Conservation (phyloP, 1,140 invertebrate genomes). For the Piezodorus guildinii region DNA sequence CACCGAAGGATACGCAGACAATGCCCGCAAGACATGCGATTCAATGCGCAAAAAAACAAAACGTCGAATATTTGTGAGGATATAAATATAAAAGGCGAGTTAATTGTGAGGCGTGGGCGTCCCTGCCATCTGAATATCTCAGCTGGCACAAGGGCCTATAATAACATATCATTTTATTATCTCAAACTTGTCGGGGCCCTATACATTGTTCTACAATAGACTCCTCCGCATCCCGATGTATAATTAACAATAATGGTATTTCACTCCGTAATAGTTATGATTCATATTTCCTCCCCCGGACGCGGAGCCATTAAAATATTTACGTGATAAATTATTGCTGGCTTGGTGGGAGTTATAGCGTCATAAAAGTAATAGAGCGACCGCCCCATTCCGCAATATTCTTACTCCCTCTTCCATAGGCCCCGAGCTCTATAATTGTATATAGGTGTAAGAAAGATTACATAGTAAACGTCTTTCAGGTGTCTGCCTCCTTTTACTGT, state of each 20-base stretch:
- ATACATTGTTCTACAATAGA: no score
- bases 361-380: constrained; percentile 6
- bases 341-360: not conserved
- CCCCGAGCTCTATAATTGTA: not conserved
- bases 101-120: no score
- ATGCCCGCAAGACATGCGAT: no score
- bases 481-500: constrained; percentile 6
- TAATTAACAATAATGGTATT: not conserved
- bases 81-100: no score
- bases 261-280: constrained; percentile 1
- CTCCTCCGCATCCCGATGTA: no score
- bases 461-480: constrained; percentile 10
- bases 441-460: constrained; percentile 13
- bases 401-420: not conserved
- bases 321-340: constrained; percentile 11
- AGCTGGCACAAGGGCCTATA: no score
- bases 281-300: constrained; percentile 11
- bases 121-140: no score
- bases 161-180: no score
- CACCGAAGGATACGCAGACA: no score
- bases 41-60: no score
- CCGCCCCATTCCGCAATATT: not conserved
- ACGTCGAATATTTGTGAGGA: no score
- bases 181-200: no score
- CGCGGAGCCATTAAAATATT: constrained; percentile 7